Percentiles rank a stretch among this genome's conserved stretches.
These are phyloP conservation scores for Lysandra bellargus DNA, from an alignment of 2,888 invertebrate species.

Conservation along the genomic window DNA sequence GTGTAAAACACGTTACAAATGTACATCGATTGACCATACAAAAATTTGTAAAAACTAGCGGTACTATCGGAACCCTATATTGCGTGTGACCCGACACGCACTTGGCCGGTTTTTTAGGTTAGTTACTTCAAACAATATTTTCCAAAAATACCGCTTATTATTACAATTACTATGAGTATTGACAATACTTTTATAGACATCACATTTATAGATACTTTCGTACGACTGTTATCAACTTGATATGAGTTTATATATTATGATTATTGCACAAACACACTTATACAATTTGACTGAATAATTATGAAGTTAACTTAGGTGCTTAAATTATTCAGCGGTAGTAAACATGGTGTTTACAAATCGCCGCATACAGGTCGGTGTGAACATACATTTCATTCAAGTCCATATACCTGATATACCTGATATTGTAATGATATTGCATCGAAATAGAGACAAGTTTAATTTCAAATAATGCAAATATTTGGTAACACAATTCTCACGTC, in stretches of 20 bases:
- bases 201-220: background rate
- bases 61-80: too few relatives aligned
- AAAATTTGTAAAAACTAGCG: too few relatives aligned
- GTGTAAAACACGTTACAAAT: too few relatives aligned
- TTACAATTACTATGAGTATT: too few relatives aligned
- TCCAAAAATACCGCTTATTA: too few relatives aligned
- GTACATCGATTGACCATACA: too few relatives aligned
- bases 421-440: constrained; percentile 1
- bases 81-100: too few relatives aligned
- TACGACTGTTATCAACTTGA: background rate
- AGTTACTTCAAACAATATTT: too few relatives aligned
- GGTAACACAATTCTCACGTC: constrained; percentile 6
- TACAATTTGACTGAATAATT: constrained; percentile 5
- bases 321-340: constrained; percentile 9
- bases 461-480: constrained; percentile 3
- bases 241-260: background rate
- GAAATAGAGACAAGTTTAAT: constrained; percentile 5
- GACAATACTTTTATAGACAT: too few relatives aligned
- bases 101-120: too few relatives aligned
- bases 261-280: background rate
- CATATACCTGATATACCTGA: constrained; percentile 21
- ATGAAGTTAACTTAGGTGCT: background rate
- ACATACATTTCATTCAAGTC: constrained; percentile 23
- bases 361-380: background rate
- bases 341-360: constrained; percentile 23